Base-by-base conservation (phyloP, 2,888 invertebrate species). In the Galerucella pusilla region DNA sequence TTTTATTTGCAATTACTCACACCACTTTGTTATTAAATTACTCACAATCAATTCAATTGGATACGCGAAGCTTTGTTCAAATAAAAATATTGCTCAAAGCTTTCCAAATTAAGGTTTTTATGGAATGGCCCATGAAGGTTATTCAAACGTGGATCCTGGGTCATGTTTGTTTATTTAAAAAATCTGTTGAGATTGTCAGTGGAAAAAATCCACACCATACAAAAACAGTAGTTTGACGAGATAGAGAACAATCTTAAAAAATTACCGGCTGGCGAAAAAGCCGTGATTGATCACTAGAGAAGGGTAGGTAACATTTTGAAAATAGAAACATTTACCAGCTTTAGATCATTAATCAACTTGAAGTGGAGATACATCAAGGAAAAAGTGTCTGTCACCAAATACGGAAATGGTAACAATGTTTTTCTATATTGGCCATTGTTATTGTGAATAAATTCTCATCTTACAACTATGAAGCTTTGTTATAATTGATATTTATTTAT, bases 281-380 rank as follows among this genome's bases (percentile, higher is more conserved):
- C 35, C 28, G 25, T 61, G 61, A 61, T 61, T 61, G 61, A 61
- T 61, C 35, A 61, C 61, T 28, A 61, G 54, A 11, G 20, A 59
- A 59, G 20, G 25, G 10, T 59, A 59, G n/a, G 20, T 59, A 59
- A 59, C 59, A 59, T 59, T 59, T 59, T 59, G 59, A 59, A 59
- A 59, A 59, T 59, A 59, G n/a, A 59, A 59, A 59, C 59, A 59
- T 59, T 59, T 59, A 25, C 20, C 59, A 16, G 59, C 20, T 11
- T 11, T n/a, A 59, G 20, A 59, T 59, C 59, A 59, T 59, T 59
- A 59, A 59, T 59, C 59, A 59, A 59, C 11, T 59, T 25, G 59
- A 59, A 59, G 59, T 25, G 59, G 59, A 16, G 59, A 59, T n/a
- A 59, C n/a, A n/a, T 25, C 59, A 59, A 20, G 25, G 20, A 59